Evolutionary conservation across 2,888 invertebrate genomes (phyloP), one percentile per base, ranked within the genome.

Genomic region (Cataglyphis albicans): DNA sequence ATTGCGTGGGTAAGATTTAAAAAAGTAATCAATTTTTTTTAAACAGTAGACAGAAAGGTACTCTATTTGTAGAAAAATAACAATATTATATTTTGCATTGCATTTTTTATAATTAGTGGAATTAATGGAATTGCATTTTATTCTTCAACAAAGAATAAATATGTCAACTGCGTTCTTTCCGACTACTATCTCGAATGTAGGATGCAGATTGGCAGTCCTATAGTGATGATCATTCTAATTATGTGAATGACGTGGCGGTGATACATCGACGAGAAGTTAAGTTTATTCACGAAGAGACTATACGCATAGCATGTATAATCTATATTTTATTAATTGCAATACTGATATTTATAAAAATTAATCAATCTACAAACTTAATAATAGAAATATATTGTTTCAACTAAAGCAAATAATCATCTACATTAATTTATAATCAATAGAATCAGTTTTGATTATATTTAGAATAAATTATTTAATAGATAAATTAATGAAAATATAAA

Each of bases 201-300:
- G 25, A 32, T 78, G 7, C 18, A 41, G 41, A 68, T 35, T 68
- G 57, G 57, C 52, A 12, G 32, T 78, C 44, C 18, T 52, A 7
- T 18, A 57, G 57, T 18, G 78, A 78, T 59, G 41, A 44, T 78
- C 59, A 80, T 68, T 80, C 59, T 59, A 70, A 80, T 76, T 76
- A 67, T 59, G 78, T n/a, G 44, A 70, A 12, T 70, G 78, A 80
- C 59, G 59, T 35, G n/a, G 78, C 70, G 44, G 7, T n/a, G 48
- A 52, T 52, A 52, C 55, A 21, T 74, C 81, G 21, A 80, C 52
- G n/a, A 78, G 18, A 15, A 44, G 32, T 29, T 35, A 67, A 78
- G 57, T 44, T 78, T 78, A 78, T 7, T 59, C 59, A 35, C 18
- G 32, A 59, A 68, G 67, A 52, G 29, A 5, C 32, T 6, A 32